Evolutionary conservation across 2,888 invertebrate genomes (phyloP), one percentile per base, ranked within the genome.

Genomic region (Rotaria socialis): DNA sequence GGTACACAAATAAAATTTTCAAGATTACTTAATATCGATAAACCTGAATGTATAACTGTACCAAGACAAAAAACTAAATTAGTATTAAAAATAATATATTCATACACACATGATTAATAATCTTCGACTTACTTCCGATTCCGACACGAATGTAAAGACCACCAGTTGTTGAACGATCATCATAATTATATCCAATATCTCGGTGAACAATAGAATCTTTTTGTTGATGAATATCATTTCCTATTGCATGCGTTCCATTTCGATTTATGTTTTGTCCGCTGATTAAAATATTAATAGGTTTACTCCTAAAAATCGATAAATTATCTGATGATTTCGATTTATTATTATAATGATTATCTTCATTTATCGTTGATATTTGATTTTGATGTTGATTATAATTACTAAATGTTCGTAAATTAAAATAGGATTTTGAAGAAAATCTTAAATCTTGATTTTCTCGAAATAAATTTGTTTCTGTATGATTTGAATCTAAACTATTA

Each of bases 131-230:
- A 80, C 80, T 80, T 80, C 80, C 80, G 7, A n/a, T 80, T 47
- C 80, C 80, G 8, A 80, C 80, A 43, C 80, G 80, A 80, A 80
- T 80, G 47, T 80, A 80, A 24, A 80, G 47, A 47, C 80, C 80
- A n/a, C 80, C 80, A 47, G 80, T 47, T 80, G 80, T 80, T 80
- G 80, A 80, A 43, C 47, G 24, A 47, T 80, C 80, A 47, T 80
- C 80, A 80, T 80, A 80, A 80, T 80, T 80, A 47, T 80, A 80
- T 24, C 43, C 47, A 22, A 80, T 80, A 24, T 47, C 11, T 47
- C 80, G 14, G 47, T 80, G 47, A 16, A 80, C 7, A 80, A 80
- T 80, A 4, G 24, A 24, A 80, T 80, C 47, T 47, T 47, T 80
- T n/a, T 47, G 80, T n/a, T 80, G 80, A 24, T 16, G 27, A n/a